These are phyloP conservation scores for Chaenogobius annularis DNA, from an alignment of 2,113 vertebrate species.

Conservation along the genomic window DNA sequence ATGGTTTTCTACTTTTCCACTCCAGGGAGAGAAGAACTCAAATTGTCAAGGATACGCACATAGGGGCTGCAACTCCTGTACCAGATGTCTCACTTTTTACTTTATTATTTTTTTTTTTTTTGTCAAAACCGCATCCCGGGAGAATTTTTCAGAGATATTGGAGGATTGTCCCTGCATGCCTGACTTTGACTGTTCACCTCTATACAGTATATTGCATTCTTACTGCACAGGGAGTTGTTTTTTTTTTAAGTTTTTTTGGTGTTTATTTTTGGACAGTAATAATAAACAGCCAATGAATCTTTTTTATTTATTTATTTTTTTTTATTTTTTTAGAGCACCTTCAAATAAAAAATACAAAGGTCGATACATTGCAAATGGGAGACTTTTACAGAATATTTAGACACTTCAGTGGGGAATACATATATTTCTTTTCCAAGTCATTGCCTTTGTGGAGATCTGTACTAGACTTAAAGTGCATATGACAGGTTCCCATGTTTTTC, in stretches of 20 bases:
- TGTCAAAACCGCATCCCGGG: constrained; percentile 24
- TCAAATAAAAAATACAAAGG: background rate
- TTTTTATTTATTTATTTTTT: background rate
- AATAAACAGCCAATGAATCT: background rate
- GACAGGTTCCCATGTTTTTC: too few species aligned
- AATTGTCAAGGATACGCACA: constrained; percentile 38
- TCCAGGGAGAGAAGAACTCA: constrained; percentile 58
- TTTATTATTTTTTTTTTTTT: constrained; percentile 29
- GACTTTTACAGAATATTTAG: background rate
- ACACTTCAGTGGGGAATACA: too few species aligned
- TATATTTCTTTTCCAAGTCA: too few species aligned
- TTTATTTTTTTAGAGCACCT: background rate
- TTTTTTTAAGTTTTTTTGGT: too few species aligned
- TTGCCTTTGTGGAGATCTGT: too few species aligned
- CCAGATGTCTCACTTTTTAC: constrained; percentile 50
- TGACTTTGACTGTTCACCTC: constrained; percentile 8
- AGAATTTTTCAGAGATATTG: constrained; percentile 26
- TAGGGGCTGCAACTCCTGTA: constrained; percentile 52
- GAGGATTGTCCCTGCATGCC: constrained; percentile 9
- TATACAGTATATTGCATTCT: background rate
- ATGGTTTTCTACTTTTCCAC: constrained; percentile 55
- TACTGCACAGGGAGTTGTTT: background rate
- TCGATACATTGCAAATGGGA: background rate
- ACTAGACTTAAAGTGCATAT: too few species aligned
- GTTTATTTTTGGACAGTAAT: constrained; percentile 14